These are phyloP conservation scores for Ia io DNA, from an alignment of 2,113 vertebrate species.

Conservation along the genomic window DNA sequence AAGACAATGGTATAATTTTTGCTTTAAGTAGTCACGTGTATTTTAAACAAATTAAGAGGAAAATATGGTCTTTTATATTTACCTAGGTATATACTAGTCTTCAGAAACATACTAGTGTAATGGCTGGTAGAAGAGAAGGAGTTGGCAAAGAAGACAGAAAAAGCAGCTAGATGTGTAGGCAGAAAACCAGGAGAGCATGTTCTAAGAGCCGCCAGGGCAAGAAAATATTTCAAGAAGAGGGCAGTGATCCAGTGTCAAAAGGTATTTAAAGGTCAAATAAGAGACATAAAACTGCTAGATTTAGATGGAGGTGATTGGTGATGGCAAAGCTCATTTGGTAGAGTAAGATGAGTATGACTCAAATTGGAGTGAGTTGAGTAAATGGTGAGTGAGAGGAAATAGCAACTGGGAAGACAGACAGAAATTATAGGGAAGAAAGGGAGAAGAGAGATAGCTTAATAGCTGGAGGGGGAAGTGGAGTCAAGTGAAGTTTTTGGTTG, in stretches of 20 bases:
- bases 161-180: background rate
- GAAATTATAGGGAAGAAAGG: background rate
- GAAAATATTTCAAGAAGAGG: background rate
- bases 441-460: background rate
- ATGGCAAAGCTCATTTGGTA: background rate
- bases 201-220: background rate
- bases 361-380: background rate
- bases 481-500: background rate
- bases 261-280: background rate
- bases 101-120: background rate
- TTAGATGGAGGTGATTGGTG: background rate
- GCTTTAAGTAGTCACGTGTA: background rate
- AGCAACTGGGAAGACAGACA: background rate
- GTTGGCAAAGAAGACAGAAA: background rate
- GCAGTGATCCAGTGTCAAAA: background rate
- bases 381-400: background rate
- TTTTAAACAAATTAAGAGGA: conserved; percentile 40
- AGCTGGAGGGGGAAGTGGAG: background rate
- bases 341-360: background rate
- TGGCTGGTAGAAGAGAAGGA: background rate
- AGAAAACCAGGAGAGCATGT: background rate
- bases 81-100: background rate
- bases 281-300: background rate
- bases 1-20: conserved; percentile 39
- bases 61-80: background rate